These are phyloP conservation scores for Oopsacas minuta DNA, from an alignment of 37 sponge, comb jelly and placozoan genomes.

Conservation along the genomic window DNA sequence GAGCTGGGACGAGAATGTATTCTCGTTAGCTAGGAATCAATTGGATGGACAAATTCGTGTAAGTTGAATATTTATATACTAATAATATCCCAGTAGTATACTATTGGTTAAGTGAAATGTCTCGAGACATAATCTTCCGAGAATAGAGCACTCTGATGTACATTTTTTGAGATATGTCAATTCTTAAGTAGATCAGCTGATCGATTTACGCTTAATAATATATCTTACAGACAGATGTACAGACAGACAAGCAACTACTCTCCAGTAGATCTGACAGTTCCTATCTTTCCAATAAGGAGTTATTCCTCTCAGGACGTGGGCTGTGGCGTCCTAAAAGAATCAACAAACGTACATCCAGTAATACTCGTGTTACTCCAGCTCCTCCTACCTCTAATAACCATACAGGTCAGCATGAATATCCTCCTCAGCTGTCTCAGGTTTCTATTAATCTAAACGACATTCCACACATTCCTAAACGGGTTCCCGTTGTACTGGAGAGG, in stretches of 20 bases:
- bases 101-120: too few relatives aligned
- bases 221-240: too few relatives aligned
- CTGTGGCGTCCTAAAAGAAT: background rate
- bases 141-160: too few relatives aligned
- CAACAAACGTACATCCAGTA: background rate
- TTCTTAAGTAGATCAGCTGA: background rate
- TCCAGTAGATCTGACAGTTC: background rate
- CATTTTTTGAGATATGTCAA: too few relatives aligned
- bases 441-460: background rate
- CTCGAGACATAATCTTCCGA: too few relatives aligned
- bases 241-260: background rate
- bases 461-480: slow-evolving; percentile 11
- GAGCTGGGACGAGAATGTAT: background rate
- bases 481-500: slow-evolving; percentile 6
- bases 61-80: too few relatives aligned
- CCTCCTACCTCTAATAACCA: background rate
- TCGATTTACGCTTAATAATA: too few relatives aligned
- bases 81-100: too few relatives aligned
- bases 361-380: background rate
- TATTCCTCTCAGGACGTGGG: background rate
- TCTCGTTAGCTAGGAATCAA: background rate
- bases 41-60: too few relatives aligned
- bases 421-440: background rate
- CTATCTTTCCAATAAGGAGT: background rate
- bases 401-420: background rate